Conservation (phyloP, 2,797 vertebrate genomes). For the Mus spretus region DNA sequence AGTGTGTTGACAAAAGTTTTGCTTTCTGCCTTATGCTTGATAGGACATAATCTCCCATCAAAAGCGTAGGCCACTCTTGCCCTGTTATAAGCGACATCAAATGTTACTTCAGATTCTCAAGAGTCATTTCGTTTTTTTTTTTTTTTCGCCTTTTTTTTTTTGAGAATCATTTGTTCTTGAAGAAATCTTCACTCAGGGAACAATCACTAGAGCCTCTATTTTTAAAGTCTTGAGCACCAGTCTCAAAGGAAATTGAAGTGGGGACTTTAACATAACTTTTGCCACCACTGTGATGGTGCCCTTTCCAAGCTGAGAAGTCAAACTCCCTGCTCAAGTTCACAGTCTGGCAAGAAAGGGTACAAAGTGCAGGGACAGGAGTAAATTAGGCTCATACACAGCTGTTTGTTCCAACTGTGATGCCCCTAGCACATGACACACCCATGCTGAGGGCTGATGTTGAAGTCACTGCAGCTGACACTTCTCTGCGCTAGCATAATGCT, state of each 20-base stretch:
- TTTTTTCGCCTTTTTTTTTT: constrained; percentile 64
- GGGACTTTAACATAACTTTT: constrained; percentile 53
- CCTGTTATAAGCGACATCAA: constrained; percentile 23
- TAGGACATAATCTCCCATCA: constrained; percentile 13
- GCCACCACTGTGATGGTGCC: background rate
- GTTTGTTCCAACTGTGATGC: background rate
- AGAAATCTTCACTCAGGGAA: constrained; percentile 62
- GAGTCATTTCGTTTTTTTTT: constrained; percentile 56
- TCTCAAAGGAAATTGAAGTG: constrained; percentile 62
- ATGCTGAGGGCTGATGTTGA: background rate
- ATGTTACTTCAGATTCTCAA: constrained; percentile 56
- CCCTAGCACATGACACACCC: background rate
- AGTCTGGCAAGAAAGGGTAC: constrained; percentile 58
- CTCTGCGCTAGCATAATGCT: background rate
- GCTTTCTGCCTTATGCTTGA: constrained; percentile 28
- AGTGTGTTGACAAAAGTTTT: background rate
- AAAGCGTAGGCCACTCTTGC: constrained; percentile 37
- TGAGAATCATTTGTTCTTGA: constrained; percentile 71
- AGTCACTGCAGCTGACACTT: background rate
- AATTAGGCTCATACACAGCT: background rate
- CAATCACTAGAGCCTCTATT: constrained; percentile 57
- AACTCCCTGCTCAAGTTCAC: constrained; percentile 33
- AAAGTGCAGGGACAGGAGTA: background rate
- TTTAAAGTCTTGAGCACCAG: constrained; percentile 66
- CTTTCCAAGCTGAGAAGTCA: constrained; percentile 36